A percentile compares a stretch with the other conserved stretches of the same genome.
Conservation (phyloP, 2,797 vertebrate species). For the Oreochromis mossambicus region DNA sequence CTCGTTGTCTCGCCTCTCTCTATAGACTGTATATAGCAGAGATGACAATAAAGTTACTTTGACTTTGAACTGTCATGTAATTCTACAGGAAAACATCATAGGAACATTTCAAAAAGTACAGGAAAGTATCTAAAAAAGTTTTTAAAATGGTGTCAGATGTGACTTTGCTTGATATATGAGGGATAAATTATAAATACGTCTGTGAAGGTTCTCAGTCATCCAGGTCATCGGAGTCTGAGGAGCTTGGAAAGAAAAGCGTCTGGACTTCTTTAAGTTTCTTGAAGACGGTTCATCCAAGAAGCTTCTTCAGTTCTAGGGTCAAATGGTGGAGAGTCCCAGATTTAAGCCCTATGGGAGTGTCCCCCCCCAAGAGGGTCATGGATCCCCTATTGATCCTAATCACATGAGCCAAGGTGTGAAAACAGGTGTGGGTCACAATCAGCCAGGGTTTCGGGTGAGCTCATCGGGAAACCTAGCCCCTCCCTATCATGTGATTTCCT, state of each 20-base stretch:
- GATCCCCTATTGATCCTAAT: too few relatives aligned
- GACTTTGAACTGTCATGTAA: background rate
- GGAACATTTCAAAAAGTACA: background rate
- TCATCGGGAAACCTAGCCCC: fast-evolving
- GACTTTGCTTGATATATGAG: background rate
- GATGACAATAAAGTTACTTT: background rate
- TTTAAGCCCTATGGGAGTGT: too few relatives aligned
- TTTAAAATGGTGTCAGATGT: background rate
- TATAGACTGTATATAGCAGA: background rate
- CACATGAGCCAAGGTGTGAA: background rate
- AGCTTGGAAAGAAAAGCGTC: background rate
- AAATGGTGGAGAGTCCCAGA: too few relatives aligned
- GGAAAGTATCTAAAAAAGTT: background rate
- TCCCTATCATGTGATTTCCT: fast-evolving
- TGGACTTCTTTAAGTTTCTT: background rate
- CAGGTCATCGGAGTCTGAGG: fast-evolving
- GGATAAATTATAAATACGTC: fast-evolving
- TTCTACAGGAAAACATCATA: background rate
- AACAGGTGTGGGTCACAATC: fast-evolving
- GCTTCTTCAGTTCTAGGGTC: too few relatives aligned
- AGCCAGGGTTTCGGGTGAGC: fast-evolving
- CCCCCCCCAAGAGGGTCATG: too few relatives aligned
- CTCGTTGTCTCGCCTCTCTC: background rate
- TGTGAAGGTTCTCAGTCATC: background rate
- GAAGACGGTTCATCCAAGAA: background rate